Conservation (phyloP, 2,888 invertebrate genomes). For the Limnephilus rhombicus region DNA sequence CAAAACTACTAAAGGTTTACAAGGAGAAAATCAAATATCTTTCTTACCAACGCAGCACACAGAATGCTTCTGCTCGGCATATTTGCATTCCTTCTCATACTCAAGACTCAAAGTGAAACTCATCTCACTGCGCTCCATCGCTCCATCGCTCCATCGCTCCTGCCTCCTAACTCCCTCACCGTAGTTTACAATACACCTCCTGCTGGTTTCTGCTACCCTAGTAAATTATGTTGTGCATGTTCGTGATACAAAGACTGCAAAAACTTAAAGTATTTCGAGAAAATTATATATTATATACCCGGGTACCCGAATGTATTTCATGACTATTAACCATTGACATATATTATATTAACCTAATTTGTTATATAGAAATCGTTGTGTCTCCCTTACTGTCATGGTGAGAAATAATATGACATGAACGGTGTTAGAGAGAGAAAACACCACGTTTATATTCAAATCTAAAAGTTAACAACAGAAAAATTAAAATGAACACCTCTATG, state of each 20-base stretch:
- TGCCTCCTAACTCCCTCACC: not conserved
- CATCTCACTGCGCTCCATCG: not conserved
- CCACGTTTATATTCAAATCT: too few relatives aligned
- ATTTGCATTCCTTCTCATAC: not conserved
- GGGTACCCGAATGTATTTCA: too few relatives aligned
- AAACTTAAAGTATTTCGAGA: too few relatives aligned
- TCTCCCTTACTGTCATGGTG: too few relatives aligned
- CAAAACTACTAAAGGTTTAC: not conserved
- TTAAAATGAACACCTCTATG: too few relatives aligned
- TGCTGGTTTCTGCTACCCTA: not conserved
- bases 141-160: not conserved
- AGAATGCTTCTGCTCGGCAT: not conserved
- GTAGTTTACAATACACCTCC: not conserved
- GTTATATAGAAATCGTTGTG: too few relatives aligned
- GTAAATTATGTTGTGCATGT: not conserved
- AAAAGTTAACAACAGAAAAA: too few relatives aligned
- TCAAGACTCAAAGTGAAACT: not conserved
- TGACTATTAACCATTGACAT: too few relatives aligned
- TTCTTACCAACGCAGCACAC: not conserved
- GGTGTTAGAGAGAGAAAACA: too few relatives aligned
- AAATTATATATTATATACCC: too few relatives aligned
- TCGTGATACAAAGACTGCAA: not conserved
- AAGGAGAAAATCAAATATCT: not conserved
- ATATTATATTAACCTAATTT: too few relatives aligned
- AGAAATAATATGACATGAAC: too few relatives aligned